Conservation (phyloP, 64 coral and sea anemone genomes). For the Montipora capricornis region DNA sequence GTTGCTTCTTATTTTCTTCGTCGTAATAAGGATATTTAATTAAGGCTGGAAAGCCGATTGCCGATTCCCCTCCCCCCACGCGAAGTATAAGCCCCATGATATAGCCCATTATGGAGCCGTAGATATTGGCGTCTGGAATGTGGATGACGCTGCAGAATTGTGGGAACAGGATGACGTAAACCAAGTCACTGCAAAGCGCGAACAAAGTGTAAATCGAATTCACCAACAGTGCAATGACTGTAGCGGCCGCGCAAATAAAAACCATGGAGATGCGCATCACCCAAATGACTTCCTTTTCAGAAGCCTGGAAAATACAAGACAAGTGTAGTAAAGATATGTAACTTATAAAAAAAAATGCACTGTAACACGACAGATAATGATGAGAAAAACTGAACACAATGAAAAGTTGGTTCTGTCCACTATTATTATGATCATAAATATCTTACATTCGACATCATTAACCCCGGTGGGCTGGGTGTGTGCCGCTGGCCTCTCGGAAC, state of each 20-base stretch:
- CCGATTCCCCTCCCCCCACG: constrained; percentile 74
- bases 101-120: constrained; percentile 91
- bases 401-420: no score
- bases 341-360: no score
- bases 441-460: no score
- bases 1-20: constrained; percentile 57
- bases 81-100: constrained; percentile 77
- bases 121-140: constrained; percentile 79
- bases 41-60: constrained; percentile 64
- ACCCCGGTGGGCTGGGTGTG: no score
- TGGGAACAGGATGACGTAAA: constrained; percentile 90
- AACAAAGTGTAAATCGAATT: constrained; percentile 85
- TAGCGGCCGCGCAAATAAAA: constrained; percentile 67
- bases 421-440: no score
- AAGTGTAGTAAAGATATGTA: neutral
- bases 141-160: constrained; percentile 89
- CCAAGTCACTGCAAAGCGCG: constrained; percentile 79
- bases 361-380: no score
- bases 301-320: constrained; percentile 72
- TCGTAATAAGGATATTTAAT: constrained; percentile 93
- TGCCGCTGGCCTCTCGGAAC: no score
- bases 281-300: constrained; percentile 76
- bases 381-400: no score
- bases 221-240: constrained; percentile 73
- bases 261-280: constrained; percentile 89